Base-by-base conservation (phyloP, 2,113 vertebrate genomes). In the Nansenia antarctica region DNA sequence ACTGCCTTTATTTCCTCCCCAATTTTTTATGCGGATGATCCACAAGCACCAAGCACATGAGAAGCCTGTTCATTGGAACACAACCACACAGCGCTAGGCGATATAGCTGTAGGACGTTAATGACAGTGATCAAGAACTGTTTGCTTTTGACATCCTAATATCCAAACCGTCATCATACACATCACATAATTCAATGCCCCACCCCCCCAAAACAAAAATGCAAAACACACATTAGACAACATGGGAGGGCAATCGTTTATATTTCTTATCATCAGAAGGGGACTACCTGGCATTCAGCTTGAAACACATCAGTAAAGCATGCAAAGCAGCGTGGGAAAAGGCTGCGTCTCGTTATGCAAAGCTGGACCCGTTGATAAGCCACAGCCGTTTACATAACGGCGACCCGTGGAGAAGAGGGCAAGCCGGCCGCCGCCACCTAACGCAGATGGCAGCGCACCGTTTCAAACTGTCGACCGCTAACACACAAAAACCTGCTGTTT, bases 261-360 rank as follows among this genome's bases (percentile, higher is more conserved):
- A 45, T 53, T 65, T 72, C 62, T 49, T 22, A 53, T 69, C 52
- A 60, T 69, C 30, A 39, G 57, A 68, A 37, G 30, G 54, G 60
- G 61, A 81, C 26, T 11, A 58, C 69, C 65, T 70, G 71, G 65
- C 42, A 66, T 59, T 73, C 62, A 47, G 34, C 29, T 9, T 74
- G 54, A 78, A 81, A 79, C 66, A 32, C 74, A 78, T 78, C 45
- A 37, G 63, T 73, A 64, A 76, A 22, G 62, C 73, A 85, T 72
- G 78, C 77, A 81, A 87, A 87, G 74, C 86, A 78, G 81, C 62
- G 62, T 83, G 81, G 81, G 87, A 89, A 87, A 76, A n/a, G 5
- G 66, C 15, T 80, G 49, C 39, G 15, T 73, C 79, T 84, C 66
- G 71, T 90, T 92, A 91, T 91, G 89, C 89, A 92, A 90, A 91